Percentiles rank a stretch among this genome's conserved stretches.
phyloP scores from a whole-genome alignment of 2,113 vertebrate species.

The Monarcha castaneiventris region DNA sequence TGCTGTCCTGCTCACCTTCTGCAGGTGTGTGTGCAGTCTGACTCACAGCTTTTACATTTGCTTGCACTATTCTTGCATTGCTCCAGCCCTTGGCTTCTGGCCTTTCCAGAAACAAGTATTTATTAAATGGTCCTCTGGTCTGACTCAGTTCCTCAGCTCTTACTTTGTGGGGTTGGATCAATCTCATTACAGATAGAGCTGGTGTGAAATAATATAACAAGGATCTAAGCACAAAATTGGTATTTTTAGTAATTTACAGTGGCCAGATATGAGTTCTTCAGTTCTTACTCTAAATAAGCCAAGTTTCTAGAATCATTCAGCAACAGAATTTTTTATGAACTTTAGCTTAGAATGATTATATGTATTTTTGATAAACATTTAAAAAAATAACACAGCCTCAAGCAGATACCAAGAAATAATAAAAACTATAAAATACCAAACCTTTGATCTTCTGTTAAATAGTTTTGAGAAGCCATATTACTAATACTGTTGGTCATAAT shows the following conservation, averaged over 20 bases:
- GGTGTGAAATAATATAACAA: not conserved
- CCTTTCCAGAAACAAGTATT: not conserved
- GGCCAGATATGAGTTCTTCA: not conserved
- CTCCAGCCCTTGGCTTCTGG: not conserved
- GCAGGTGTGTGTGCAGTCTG: not conserved
- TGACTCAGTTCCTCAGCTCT: not conserved
- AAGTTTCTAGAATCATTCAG: not conserved
- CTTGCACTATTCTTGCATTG: not conserved
- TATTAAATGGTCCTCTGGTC: not conserved
- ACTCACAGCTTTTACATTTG: not conserved
- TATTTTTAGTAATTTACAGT: not conserved
- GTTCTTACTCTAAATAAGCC: not conserved
- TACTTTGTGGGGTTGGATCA: not conserved
- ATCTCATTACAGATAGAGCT: not conserved
- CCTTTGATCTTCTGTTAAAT: not conserved
- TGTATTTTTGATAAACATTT: not conserved
- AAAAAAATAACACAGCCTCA: not conserved
- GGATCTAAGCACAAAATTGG: not conserved
- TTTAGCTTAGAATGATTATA: not conserved
- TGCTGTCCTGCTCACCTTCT: not conserved
- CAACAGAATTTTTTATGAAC: not conserved
- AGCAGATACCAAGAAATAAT: not conserved
- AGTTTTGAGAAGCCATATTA: not conserved
- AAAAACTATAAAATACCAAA: not conserved
- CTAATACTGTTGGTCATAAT: not conserved